These are phyloP conservation scores for Microcebus jonahi DNA, from an alignment of 2,113 vertebrate genomes.

Conservation along the genomic window DNA sequence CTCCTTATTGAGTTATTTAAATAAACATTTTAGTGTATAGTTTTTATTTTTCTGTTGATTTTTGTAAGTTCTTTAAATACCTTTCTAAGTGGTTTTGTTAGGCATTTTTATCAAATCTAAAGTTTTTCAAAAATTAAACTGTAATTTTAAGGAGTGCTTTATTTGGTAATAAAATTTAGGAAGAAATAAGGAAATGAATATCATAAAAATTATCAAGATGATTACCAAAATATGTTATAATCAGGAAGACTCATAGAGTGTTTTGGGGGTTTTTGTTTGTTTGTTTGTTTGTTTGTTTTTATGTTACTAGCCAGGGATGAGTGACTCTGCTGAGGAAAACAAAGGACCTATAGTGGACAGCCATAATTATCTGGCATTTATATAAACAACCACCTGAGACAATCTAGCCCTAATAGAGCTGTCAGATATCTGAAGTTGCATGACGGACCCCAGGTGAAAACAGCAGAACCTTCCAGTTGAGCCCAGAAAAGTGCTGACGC, in stretches of 20 bases:
- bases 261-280: no score
- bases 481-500: neutral
- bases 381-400: neutral
- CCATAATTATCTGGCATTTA: neutral
- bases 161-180: no score
- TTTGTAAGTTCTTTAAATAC: neutral
- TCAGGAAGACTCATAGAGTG: no score
- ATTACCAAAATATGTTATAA: no score
- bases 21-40: neutral
- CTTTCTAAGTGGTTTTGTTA: neutral
- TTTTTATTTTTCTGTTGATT: neutral
- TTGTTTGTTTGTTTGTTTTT: no score
- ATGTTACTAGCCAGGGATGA: neutral
- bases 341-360: neutral
- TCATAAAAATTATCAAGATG: no score
- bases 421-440: neutral
- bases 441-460: neutral
- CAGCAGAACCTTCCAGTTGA: neutral
- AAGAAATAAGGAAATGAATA: no score
- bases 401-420: neutral
- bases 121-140: no score
- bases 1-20: neutral
- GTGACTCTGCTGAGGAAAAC: neutral
- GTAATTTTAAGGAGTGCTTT: no score
- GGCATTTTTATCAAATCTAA: neutral